These are phyloP conservation scores for Todiramphus saurophagus DNA, from an alignment of 2,113 vertebrate genomes.

Conservation along the genomic window DNA sequence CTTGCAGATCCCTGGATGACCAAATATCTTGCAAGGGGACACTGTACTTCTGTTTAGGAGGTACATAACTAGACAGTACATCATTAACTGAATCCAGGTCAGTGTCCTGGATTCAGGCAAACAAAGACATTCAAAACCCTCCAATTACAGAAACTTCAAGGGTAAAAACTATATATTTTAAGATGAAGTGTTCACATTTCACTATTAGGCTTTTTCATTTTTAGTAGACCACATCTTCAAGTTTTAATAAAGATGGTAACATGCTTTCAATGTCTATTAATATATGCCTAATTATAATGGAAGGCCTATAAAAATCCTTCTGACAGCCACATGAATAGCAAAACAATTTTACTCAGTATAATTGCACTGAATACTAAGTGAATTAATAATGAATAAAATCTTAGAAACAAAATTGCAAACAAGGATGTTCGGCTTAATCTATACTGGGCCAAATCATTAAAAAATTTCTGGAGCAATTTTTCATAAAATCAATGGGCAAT, in stretches of 20 bases:
- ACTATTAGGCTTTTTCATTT: slow-evolving; percentile 58
- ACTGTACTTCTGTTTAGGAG: background rate
- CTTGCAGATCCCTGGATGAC: background rate
- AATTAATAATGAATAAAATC: slow-evolving; percentile 50
- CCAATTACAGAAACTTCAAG: slow-evolving; percentile 35
- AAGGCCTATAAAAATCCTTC: slow-evolving; percentile 67
- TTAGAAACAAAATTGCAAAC: slow-evolving; percentile 41
- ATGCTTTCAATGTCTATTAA: slow-evolving; percentile 69
- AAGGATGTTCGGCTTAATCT: background rate
- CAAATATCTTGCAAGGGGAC: background rate
- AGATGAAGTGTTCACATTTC: slow-evolving; percentile 51
- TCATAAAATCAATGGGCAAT: background rate
- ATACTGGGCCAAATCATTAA: background rate
- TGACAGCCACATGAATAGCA: slow-evolving; percentile 61
- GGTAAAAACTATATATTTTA: slow-evolving; percentile 58
- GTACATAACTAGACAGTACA: background rate
- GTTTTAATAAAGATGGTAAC: slow-evolving; percentile 65
- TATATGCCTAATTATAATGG: slow-evolving; percentile 67
- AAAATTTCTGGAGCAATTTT: background rate
- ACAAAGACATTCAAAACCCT: background rate
- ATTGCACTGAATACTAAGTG: slow-evolving; percentile 36
- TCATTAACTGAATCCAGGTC: slow-evolving; percentile 33
- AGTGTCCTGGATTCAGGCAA: slow-evolving; percentile 28
- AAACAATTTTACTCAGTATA: slow-evolving; percentile 67
- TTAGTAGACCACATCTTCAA: slow-evolving; percentile 51